A percentile compares a stretch with the other conserved stretches of the same genome.
Conservation (phyloP, 2,888 invertebrate genomes). For the Acrobasis suavella region DNA sequence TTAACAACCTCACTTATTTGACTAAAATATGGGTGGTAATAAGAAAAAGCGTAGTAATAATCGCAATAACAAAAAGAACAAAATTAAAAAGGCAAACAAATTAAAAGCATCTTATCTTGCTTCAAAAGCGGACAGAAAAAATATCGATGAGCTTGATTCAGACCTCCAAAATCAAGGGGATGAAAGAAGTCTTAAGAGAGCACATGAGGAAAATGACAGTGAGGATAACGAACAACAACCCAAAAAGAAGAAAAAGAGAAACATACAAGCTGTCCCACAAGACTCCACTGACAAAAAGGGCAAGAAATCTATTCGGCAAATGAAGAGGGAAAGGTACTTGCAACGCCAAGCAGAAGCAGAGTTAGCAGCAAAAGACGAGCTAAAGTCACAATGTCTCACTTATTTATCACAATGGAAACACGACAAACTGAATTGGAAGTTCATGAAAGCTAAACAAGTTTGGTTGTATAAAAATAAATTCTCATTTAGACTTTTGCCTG, state of each 20-base stretch:
- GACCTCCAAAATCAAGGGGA: conserved; percentile 31
- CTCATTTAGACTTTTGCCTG: conserved; percentile 81
- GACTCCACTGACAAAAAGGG: conserved; percentile 63
- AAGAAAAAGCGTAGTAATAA: conserved; percentile 44
- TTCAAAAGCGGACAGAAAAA: conserved; percentile 28
- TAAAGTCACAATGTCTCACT: conserved; percentile 83
- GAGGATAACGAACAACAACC: conserved; percentile 58
- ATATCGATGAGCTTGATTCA: conserved; percentile 33
- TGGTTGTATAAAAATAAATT: conserved; percentile 88
- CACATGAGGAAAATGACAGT: conserved; percentile 49
- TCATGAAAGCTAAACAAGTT: conserved; percentile 89
- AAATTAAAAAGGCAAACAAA: conserved; percentile 42
- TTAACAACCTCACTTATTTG: background rate
- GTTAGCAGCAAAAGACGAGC: conserved; percentile 75
- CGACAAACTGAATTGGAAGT: conserved; percentile 88
- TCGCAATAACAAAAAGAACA: conserved; percentile 34
- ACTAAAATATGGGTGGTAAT: conserved; percentile 41
- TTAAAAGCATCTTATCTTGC: conserved; percentile 25
- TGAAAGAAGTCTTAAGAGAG: conserved; percentile 32
- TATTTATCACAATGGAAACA: conserved; percentile 90
- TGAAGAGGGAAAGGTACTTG: conserved; percentile 84
- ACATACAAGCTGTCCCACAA: conserved; percentile 38
- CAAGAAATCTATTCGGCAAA: conserved; percentile 84
- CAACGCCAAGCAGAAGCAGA: conserved; percentile 80
- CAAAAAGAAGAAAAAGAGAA: conserved; percentile 58